phyloP scores from a whole-genome alignment of 2,113 vertebrate species.

The Brachyistius frenatus region DNA sequence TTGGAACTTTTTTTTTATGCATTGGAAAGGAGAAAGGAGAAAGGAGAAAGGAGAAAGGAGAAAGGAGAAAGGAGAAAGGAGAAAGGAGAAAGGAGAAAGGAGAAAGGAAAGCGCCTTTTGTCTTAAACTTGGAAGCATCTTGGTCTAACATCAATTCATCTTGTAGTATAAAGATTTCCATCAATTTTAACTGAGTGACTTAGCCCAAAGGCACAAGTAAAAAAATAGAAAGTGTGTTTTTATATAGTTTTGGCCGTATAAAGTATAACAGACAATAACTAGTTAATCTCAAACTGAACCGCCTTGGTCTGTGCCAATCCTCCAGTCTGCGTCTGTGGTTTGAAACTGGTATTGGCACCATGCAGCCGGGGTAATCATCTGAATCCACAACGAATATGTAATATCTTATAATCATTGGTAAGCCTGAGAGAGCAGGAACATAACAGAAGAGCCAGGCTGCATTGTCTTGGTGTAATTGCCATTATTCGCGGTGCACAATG shows the following conservation, averaged over 20 bases:
- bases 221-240: neutral
- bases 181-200: neutral
- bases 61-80: neutral
- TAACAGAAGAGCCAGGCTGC: neutral
- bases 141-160: neutral
- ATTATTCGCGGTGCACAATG: conserved; percentile 10
- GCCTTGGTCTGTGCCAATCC: neutral
- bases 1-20: neutral
- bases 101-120: neutral
- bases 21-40: neutral
- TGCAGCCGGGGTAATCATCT: conserved; percentile 15
- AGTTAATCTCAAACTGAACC: conserved; percentile 12
- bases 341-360: conserved; percentile 29
- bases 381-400: conserved; percentile 36
- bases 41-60: conserved; percentile 1
- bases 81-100: conserved; percentile 1
- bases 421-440: conserved; percentile 13
- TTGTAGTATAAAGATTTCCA: neutral
- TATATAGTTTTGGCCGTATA: neutral
- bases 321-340: conserved; percentile 22
- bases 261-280: conserved; percentile 6
- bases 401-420: conserved; percentile 23
- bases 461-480: neutral
- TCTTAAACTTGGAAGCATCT: conserved; percentile 5
- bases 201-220: neutral